phyloP scores from a whole-genome alignment of 2,113 vertebrate genomes.

The Piliocolobus tephrosceles region DNA sequence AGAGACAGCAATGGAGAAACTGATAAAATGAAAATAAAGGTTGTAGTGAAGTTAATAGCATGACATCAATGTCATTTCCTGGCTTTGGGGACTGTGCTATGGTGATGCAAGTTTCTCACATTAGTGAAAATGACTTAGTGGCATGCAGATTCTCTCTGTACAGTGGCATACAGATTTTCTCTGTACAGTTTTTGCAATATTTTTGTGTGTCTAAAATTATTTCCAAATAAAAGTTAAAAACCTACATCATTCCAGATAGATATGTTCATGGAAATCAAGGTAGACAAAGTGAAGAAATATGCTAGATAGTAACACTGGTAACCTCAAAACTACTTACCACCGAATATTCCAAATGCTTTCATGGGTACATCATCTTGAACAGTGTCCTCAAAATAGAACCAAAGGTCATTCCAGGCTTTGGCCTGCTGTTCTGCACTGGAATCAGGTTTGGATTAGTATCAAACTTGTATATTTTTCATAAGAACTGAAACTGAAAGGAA shows the following conservation, averaged over 20 bases:
- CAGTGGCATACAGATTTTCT: neutral
- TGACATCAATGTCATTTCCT: neutral
- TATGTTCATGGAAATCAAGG: neutral
- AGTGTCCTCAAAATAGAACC: neutral
- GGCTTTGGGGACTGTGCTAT: neutral
- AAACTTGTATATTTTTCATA: neutral
- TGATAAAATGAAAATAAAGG: neutral
- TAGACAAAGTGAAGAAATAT: neutral
- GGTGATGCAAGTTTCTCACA: neutral
- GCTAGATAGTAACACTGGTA: neutral
- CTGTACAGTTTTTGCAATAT: neutral
- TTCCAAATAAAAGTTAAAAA: neutral
- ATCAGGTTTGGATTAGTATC: neutral
- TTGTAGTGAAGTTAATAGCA: neutral
- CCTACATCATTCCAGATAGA: neutral
- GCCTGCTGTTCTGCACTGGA: neutral
- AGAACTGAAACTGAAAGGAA: neutral
- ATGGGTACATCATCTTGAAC: rapidly evolving
- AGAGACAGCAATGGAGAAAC: neutral
- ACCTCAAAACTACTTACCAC: neutral
- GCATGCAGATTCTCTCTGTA: neutral
- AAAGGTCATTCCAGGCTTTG: neutral
- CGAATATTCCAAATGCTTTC: neutral
- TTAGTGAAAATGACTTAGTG: neutral
- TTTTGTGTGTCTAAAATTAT: neutral